phyloP scores from a whole-genome alignment of 2,888 invertebrate genomes.

The Ophion ventricosus region DNA sequence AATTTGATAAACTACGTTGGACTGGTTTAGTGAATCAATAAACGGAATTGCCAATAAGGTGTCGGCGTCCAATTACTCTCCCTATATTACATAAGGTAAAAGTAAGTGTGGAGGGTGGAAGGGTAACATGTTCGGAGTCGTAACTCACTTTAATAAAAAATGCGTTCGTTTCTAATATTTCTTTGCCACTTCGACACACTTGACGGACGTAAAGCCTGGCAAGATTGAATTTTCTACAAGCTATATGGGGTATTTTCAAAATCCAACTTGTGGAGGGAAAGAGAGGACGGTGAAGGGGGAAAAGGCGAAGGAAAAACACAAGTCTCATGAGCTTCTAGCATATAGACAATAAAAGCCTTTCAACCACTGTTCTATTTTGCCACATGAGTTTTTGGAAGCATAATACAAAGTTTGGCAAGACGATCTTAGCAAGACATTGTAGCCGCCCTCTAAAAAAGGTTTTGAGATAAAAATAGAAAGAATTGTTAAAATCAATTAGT shows the following conservation, averaged over 20 bases:
- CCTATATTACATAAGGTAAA: slow-evolving; percentile 1
- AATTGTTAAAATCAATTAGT: too few species aligned
- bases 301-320: slow-evolving; percentile 9
- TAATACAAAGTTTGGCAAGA: too few species aligned
- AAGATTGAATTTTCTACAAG: slow-evolving; percentile 77
- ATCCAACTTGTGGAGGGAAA: background rate
- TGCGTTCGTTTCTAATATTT: slow-evolving; percentile 77
- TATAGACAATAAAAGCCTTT: background rate
- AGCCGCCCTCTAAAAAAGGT: too few species aligned
- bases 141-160: slow-evolving; percentile 77
- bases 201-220: slow-evolving; percentile 74
- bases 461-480: too few species aligned
- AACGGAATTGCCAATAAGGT: slow-evolving; percentile 10
- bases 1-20: background rate
- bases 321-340: background rate
- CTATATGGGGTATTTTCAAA: slow-evolving; percentile 28
- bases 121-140: slow-evolving; percentile 67
- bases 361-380: background rate
- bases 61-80: slow-evolving; percentile 5
- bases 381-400: background rate
- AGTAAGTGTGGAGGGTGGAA: slow-evolving; percentile 1
- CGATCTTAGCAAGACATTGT: too few species aligned
- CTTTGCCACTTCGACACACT: slow-evolving; percentile 64
- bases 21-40: background rate
- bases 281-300: background rate